Evolutionary conservation across 1,140 invertebrate species (phyloP), one percentile per base, ranked within the genome.

Genomic region (Akabosia matsudoensis): DNA sequence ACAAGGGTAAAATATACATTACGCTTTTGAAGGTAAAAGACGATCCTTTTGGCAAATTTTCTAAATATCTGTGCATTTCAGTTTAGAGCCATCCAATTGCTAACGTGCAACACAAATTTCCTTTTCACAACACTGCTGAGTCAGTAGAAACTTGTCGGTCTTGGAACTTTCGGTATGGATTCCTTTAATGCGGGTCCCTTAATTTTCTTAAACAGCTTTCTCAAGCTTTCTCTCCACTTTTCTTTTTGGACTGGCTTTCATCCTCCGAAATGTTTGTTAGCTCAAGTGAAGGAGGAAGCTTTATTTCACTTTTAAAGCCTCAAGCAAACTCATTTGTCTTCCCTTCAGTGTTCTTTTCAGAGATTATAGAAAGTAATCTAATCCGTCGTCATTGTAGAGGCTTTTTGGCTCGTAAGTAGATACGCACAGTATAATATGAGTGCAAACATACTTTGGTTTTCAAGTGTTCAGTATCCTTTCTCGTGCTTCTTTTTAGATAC

Each of bases 221-320:
- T 31, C 61, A 67, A 31, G 22, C 54, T 24, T 45, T 7, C 7
- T 67, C 30, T 67, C 61, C 61, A 24, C 4, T 67, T 30, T 30
- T 67, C 28, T 24, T 30, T 67, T 31, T 4, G n/a, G n/a, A n/a
- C n/a, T n/a, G n/a, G n/a, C 61, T 30, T 30, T 28, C 61, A n/a
- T 24, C n/a, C 37, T 45, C n/a, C 7, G 37, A 45, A 56, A 56
- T 56, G 54, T 45, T 61, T 67, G 61, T 67, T 67, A 30, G 61
- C 61, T 67, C 61, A 31, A 67, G 61, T 67, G 61, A 67, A 67
- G 61, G 61, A 67, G 61, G 61, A 67, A 67, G 61, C 61, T 67
- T 67, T 67, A 67, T 67, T 67, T 67, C 61, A 67, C 61, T 67
- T 67, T 67, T 67, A 67, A 67, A 67, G 61, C 61, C 61, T 67